Base-by-base conservation (phyloP, 2,888 invertebrate species). In the Troilus luridus region DNA sequence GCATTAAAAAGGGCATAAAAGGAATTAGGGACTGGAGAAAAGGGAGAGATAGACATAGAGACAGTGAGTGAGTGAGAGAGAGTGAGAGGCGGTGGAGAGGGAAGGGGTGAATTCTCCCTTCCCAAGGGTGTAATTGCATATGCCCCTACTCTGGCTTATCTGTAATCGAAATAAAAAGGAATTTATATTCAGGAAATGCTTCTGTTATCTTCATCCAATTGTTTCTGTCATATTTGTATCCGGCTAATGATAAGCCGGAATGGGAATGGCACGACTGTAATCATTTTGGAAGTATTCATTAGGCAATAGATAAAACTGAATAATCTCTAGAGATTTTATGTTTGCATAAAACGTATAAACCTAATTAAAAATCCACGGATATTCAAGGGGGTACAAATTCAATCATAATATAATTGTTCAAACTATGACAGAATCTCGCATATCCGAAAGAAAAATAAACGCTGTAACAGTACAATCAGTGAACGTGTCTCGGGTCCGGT, bases 1-100 rank as follows among this genome's bases (percentile, higher is more conserved):
- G 85, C 56, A 85, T 85, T 85, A 85, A 85, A 85, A 85, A 21
- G 56, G 56, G 85, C 81, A 85, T 85, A 85, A 85, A 85, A 56
- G 19, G n/a, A 85, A 85, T 85, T 85, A 85, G 56, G 85, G 3
- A 27, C 27, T 12, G 11, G 17, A 11, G 27, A 27, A 10, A 27
- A 27, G 14, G 17, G 11, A 12, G 72, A 9, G 62, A 60, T 9
- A n/a, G n/a, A 10, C 7, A 10, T 21, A 11, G n/a, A 11, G n/a
- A 11, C 41, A 27, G 72, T 0, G 72, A 27, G 14, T 1, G 11
- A 12, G 72, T 0, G 62, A 60, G n/a, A 10, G 3, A 10, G 62
- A 11, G n/a, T 2, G n/a, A 11, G n/a, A 9, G 8, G 19, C 67
- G 9, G 21, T 67, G 67, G 67, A n/a, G n/a, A 19, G 56, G 11